Base-by-base conservation (phyloP, 1,140 invertebrate species). In the Sarcophaga bullata region DNA sequence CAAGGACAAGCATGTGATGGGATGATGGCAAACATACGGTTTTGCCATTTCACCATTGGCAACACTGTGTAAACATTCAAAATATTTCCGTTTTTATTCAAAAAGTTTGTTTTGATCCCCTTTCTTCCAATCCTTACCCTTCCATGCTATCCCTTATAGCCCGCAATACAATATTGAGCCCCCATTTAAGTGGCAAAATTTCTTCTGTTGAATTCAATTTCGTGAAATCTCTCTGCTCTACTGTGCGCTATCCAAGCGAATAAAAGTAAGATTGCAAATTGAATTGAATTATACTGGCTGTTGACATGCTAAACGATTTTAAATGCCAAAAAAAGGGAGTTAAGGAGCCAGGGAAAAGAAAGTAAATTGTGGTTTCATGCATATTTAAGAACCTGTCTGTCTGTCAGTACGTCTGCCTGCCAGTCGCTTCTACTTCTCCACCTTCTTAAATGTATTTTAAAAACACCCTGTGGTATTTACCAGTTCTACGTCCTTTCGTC, bases 251-350 rank as follows among this genome's bases (percentile, higher is more conserved):
- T 2, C 25, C 25, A 37, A 37, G 25, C 25, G 25, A 37, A 37
- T 37, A 37, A 37, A 37, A 37, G 25, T 2, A 37, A 89, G 89
- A 89, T 89, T 89, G 87, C 87, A 89, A 89, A 89, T 89, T 89
- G 87, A 89, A 89, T 89, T 89, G 87, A 89, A 86, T 87, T 86
- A 88, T 88, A 89, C 25, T 37, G 25, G 25, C 4, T 37, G 87
- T 89, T 89, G 86, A 89, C 88, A 87, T 72, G 62, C 58, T 82
- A 83, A 83, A 83, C 50, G 58, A 86, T 86, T 87, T 89, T 88
- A 83, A 88, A 88, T 87, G 85, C 86, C 86, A 86, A 84, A 85
- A 37, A 37, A 86, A 85, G 85, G 72, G 76, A 86, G 87, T 86
- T 85, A 86, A 11, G 37, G 72, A 11, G 37, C 72, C 72, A 25